Evolutionary conservation across 2,888 invertebrate genomes (phyloP).

Genomic region (Acanthosepion esculentum): DNA sequence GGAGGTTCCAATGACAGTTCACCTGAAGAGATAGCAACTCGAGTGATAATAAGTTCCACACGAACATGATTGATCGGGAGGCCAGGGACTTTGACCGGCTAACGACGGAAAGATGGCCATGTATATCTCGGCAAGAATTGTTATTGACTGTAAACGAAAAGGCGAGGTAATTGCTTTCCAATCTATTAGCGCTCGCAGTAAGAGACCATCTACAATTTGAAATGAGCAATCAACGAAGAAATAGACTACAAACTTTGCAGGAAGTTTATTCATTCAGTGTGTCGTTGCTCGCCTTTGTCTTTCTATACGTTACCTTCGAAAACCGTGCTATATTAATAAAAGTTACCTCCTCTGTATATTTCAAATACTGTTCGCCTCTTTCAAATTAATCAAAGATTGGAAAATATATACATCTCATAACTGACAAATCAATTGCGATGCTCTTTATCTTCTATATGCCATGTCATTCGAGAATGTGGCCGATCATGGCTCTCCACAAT

Average conservation of each 20-base stretch:
- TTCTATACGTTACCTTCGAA: too few species aligned
- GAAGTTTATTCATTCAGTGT: not conserved
- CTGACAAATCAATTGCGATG: too few species aligned
- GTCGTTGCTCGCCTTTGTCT: not conserved
- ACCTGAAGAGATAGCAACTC: not conserved
- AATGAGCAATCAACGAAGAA: not conserved
- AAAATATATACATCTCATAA: too few species aligned
- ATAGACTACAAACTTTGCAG: not conserved
- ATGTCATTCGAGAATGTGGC: too few species aligned
- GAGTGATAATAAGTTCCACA: not conserved
- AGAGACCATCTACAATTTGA: not conserved
- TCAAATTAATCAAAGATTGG: too few species aligned
- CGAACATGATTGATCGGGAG: not conserved
- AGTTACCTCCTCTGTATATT: too few species aligned
- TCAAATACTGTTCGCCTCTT: too few species aligned
- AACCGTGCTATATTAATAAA: too few species aligned
- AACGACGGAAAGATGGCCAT: not conserved
- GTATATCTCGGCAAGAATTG: not conserved
- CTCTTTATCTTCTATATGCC: too few species aligned
- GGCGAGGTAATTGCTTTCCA: not conserved
- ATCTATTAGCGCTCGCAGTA: not conserved
- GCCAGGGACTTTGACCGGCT: constrained; percentile 16
- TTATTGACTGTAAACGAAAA: not conserved
- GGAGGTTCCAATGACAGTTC: not conserved
- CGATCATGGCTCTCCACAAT: too few species aligned